phyloP scores from a whole-genome alignment of 2,797 vertebrate genomes.

The Pseudotriccus pelzelni region DNA sequence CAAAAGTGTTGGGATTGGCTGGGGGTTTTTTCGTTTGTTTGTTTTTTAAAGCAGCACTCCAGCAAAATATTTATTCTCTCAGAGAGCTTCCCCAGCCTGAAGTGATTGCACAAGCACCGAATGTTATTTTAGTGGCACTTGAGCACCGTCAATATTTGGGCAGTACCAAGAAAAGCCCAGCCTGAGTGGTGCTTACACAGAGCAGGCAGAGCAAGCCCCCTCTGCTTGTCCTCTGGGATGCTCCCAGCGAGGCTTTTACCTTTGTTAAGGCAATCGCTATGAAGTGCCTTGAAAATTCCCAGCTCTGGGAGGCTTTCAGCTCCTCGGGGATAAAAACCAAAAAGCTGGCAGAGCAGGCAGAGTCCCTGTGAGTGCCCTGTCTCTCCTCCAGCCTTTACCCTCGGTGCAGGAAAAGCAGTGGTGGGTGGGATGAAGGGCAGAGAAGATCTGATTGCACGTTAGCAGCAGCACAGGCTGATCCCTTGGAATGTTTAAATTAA shows the following conservation, averaged over 20 bases:
- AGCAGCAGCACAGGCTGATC: background rate
- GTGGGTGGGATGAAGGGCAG: background rate
- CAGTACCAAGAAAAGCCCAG: background rate
- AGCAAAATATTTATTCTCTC: background rate
- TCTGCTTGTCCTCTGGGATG: background rate
- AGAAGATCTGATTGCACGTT: background rate
- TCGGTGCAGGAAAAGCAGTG: background rate
- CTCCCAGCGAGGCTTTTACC: background rate
- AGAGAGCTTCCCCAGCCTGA: background rate
- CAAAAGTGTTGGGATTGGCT: background rate
- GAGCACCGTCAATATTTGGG: slow-evolving; percentile 45
- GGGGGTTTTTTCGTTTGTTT: no score
- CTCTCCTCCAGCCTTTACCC: background rate
- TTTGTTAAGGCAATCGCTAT: background rate
- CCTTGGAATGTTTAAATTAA: background rate
- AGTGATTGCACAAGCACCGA: background rate
- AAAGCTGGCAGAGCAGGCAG: background rate
- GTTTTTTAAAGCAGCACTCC: background rate
- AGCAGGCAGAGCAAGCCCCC: background rate
- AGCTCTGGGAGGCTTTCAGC: background rate
- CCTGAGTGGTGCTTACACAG: background rate
- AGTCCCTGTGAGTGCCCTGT: background rate
- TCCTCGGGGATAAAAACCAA: background rate
- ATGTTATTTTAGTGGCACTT: background rate
- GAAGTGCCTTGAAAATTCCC: background rate